Percentiles rank a stretch among this genome's conserved stretches.
These are phyloP conservation scores for Cynoglossus semilaevis DNA, from an alignment of 2,113 vertebrate species.

Conservation along the genomic window DNA sequence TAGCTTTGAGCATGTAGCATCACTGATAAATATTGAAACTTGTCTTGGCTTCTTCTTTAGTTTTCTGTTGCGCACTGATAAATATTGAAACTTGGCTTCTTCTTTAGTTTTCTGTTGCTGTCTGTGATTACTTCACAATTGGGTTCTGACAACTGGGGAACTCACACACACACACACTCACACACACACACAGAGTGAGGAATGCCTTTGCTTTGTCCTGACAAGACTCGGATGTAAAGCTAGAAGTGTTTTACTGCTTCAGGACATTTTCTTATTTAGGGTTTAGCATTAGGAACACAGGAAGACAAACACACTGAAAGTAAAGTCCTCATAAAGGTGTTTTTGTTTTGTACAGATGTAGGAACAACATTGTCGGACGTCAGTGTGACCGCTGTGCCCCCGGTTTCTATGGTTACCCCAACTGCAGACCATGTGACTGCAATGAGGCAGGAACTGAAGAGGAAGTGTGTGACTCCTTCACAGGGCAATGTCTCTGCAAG, in stretches of 20 bases:
- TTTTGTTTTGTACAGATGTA: constrained; percentile 79
- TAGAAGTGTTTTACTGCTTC: constrained; percentile 12
- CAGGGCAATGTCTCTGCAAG: constrained; percentile 92
- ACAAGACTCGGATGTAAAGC: constrained; percentile 39
- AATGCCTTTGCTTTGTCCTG: constrained; percentile 38
- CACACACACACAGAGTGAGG: constrained; percentile 7
- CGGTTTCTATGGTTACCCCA: constrained; percentile 87
- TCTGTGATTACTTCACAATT: background rate
- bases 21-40: no score
- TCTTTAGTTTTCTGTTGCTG: no score
- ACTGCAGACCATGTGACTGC: constrained; percentile 86
- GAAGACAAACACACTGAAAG: constrained; percentile 12
- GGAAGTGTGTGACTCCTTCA: constrained; percentile 80
- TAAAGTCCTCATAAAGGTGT: no score
- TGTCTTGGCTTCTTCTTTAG: no score
- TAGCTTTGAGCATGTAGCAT: no score
- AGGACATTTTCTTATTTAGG: background rate
- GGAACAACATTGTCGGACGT: constrained; percentile 84
- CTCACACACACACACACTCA: background rate
- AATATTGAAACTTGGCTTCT: no score
- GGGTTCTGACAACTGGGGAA: background rate
- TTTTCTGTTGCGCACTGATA: no score
- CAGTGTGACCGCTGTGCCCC: constrained; percentile 87
- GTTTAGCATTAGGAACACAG: constrained; percentile 5
- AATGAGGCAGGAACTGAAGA: constrained; percentile 82